Conservation (phyloP, 2,113 vertebrate genomes). For the Martes martes region DNA sequence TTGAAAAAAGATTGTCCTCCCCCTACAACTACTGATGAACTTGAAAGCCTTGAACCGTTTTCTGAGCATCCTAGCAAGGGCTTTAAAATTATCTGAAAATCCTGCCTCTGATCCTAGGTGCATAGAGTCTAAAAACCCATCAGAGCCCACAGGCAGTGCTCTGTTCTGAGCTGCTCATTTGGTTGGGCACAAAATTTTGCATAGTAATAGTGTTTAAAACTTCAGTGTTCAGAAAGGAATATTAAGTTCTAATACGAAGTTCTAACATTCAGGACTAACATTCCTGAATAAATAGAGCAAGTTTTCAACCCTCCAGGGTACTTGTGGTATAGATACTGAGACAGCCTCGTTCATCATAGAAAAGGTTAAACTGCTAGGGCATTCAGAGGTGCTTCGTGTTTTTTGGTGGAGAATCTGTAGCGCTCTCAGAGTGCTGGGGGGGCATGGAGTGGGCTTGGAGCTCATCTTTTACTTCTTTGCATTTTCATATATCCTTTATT, state of each 20-base stretch:
- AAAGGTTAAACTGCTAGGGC: background rate
- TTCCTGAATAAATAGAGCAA: conserved; percentile 40
- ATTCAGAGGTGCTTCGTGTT: background rate
- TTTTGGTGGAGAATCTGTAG: background rate
- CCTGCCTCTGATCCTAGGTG: conserved; percentile 67
- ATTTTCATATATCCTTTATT: background rate
- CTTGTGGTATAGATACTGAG: background rate
- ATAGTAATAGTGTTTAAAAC: conserved; percentile 48
- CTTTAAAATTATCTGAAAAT: conserved; percentile 57
- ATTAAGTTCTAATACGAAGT: background rate
- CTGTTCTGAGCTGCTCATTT: conserved; percentile 47
- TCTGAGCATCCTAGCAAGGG: conserved; percentile 24
- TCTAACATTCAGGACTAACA: background rate
- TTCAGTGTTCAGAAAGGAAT: conserved; percentile 54
- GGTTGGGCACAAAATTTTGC: conserved; percentile 54
- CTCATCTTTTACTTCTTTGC: background rate
- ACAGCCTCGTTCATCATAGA: background rate
- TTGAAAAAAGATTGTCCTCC: conserved; percentile 1
- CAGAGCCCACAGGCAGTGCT: background rate
- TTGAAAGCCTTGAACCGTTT: conserved; percentile 57
- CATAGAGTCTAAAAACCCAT: background rate
- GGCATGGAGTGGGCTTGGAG: background rate
- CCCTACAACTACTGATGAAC: conserved; percentile 44
- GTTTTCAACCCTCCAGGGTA: background rate
- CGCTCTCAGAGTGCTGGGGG: background rate